Evolutionary conservation across 1,140 invertebrate genomes (phyloP).

Genomic region (Nebria ingens): DNA sequence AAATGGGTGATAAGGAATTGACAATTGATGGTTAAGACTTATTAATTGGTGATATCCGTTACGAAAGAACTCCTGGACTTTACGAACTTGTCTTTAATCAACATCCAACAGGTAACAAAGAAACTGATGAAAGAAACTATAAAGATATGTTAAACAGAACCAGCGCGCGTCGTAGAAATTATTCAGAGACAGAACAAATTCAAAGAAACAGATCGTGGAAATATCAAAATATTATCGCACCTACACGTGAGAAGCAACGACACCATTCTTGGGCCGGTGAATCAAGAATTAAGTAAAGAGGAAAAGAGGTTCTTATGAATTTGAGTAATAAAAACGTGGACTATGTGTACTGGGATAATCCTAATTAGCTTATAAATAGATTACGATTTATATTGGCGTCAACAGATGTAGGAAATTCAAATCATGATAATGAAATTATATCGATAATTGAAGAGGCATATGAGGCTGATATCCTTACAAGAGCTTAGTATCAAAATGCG

Average conservation of each 20-base stretch:
- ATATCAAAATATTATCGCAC: conserved; percentile 17
- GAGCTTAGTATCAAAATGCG: conserved; percentile 13
- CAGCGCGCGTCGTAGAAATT: conserved; percentile 20
- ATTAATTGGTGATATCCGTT: conserved; percentile 15
- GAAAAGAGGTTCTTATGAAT: neutral
- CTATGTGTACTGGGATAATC: conserved; percentile 31
- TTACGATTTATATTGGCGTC: conserved; percentile 28
- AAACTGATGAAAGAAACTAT: conserved; percentile 21
- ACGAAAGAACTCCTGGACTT: conserved; percentile 18
- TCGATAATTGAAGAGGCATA: conserved; percentile 31
- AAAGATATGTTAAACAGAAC: conserved; percentile 20
- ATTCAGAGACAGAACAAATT: conserved; percentile 18
- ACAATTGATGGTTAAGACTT: conserved; percentile 14
- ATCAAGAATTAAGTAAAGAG: neutral
- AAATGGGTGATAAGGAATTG: conserved; percentile 11
- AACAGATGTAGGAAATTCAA: conserved; percentile 25
- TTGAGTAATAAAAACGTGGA: conserved; percentile 16
- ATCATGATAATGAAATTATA: conserved; percentile 31
- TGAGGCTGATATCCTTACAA: conserved; percentile 22
- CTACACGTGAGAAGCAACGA: neutral
- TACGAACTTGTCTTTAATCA: conserved; percentile 21
- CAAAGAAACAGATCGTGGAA: conserved; percentile 14
- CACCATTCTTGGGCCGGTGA: neutral
- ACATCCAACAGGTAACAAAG: conserved; percentile 16
- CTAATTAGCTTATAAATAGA: conserved; percentile 31